Evolutionary conservation across 2,888 invertebrate species (phyloP).

Genomic region (Spisula subtruncata): DNA sequence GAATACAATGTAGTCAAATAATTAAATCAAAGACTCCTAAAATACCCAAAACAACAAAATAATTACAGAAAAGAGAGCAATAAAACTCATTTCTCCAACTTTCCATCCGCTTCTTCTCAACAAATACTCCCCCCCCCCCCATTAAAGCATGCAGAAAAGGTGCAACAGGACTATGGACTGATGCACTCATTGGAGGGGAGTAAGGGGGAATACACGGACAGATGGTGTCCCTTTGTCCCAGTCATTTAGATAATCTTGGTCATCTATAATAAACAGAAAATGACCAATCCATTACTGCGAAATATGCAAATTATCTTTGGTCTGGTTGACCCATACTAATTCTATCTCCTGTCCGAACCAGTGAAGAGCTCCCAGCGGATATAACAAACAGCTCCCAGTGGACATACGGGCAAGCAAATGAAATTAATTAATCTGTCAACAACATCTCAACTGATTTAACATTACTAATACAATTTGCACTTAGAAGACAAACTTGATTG

Average conservation of each 20-base stretch:
- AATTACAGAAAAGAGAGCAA: conserved; percentile 15
- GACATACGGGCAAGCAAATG: conserved; percentile 23
- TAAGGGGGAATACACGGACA: not conserved
- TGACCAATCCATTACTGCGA: conserved; percentile 24
- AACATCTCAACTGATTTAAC: conserved; percentile 10
- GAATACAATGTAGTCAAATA: not conserved
- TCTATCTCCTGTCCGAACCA: not conserved
- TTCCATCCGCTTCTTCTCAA: not conserved
- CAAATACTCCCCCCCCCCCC: not conserved
- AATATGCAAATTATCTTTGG: not conserved
- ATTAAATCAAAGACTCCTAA: conserved; percentile 15
- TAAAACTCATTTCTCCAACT: not conserved
- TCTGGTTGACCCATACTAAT: not conserved
- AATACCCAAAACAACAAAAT: not conserved
- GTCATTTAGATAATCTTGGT: not conserved
- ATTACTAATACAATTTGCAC: not conserved
- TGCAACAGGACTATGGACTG: not conserved
- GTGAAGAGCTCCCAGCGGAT: not conserved
- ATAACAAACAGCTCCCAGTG: not conserved
- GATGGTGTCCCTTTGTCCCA: conserved; percentile 1
- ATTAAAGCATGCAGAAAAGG: not conserved
- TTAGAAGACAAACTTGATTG: not conserved
- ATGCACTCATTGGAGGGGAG: not conserved
- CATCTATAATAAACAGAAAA: not conserved
- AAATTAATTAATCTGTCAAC: conserved; percentile 26